phyloP scores from a whole-genome alignment of 2,888 invertebrate genomes.

The Hemaris fuciformis region DNA sequence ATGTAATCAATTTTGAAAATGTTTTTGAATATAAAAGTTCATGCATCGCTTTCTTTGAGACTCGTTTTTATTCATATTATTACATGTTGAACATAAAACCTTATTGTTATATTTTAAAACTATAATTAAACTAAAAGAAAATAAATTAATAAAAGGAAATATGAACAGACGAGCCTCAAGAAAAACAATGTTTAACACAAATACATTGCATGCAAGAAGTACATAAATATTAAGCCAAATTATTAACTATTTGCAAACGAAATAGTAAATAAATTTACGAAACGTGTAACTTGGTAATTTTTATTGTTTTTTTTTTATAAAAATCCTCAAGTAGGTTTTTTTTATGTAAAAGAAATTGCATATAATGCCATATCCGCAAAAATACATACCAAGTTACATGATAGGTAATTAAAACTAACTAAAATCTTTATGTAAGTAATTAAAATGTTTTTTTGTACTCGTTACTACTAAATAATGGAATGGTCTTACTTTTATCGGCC shows the following conservation, averaged over 20 bases:
- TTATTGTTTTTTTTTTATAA: neutral
- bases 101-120: neutral
- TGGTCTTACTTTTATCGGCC: conserved; percentile 57
- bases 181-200: neutral
- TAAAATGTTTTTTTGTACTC: conserved; percentile 11
- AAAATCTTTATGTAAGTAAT: neutral
- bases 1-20: neutral
- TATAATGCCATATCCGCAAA: neutral
- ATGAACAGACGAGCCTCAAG: neutral
- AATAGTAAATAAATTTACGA: no score
- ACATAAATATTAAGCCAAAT: neutral
- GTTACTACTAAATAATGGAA: conserved; percentile 43
- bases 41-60: neutral
- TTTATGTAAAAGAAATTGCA: neutral
- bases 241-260: neutral
- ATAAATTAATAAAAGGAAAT: neutral
- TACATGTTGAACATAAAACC: neutral
- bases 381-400: neutral
- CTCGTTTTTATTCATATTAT: neutral
- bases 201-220: neutral
- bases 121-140: no score
- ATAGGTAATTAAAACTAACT: neutral
- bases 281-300: neutral
- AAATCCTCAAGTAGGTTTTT: no score
- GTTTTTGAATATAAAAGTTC: neutral